Percentiles rank a stretch among this genome's conserved stretches.
phyloP scores from a whole-genome alignment of 2,113 vertebrate genomes.

The Pteruthius melanotis region DNA sequence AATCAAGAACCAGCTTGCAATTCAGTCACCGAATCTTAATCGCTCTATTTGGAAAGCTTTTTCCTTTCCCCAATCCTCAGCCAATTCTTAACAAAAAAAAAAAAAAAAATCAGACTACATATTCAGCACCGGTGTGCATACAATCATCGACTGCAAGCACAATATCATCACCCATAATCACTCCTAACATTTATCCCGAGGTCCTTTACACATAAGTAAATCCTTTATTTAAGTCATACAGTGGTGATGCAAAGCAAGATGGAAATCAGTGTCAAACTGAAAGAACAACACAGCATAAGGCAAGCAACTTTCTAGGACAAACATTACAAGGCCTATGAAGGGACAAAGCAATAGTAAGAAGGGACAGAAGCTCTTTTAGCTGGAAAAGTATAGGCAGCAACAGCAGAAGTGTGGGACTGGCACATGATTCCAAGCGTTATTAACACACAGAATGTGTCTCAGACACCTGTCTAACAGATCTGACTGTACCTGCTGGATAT shows the following conservation, averaged over 20 bases:
- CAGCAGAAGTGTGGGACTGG: background rate
- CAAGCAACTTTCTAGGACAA: background rate
- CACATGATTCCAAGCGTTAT: fast-evolving
- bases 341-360: background rate
- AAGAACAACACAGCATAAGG: background rate
- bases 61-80: background rate
- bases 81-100: background rate
- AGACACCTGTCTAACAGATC: background rate
- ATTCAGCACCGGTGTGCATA: background rate
- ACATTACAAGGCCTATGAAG: background rate
- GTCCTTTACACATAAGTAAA: background rate
- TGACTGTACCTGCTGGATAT: constrained; percentile 80
- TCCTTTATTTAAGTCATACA: background rate
- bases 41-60: background rate
- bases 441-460: fast-evolving
- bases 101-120: background rate
- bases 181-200: background rate
- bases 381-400: background rate
- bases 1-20: background rate
- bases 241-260: background rate
- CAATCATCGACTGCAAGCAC: background rate
- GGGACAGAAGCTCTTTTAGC: no score
- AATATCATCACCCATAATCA: background rate
- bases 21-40: background rate
- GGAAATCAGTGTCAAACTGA: background rate